phyloP scores from a whole-genome alignment of 2,797 vertebrate species.

The Cryptoblepharus egeriae region DNA sequence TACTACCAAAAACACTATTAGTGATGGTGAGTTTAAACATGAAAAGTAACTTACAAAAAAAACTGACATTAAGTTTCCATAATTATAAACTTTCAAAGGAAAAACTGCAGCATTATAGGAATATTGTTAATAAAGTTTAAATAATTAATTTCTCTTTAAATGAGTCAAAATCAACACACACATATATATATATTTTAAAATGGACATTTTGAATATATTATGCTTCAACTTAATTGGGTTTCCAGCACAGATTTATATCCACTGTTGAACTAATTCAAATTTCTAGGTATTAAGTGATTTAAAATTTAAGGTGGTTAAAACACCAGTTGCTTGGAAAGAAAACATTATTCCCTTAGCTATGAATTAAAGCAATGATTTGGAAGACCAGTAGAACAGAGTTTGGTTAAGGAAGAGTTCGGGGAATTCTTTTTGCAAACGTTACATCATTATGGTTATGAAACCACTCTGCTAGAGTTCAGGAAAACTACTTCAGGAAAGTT shows the following conservation, averaged over 20 bases:
- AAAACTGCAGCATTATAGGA: slow-evolving; percentile 73
- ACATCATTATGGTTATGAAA: background rate
- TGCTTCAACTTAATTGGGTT: slow-evolving; percentile 31
- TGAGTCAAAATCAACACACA: slow-evolving; percentile 42
- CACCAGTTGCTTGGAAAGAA: slow-evolving; percentile 46
- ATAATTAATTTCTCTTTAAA: slow-evolving; percentile 21
- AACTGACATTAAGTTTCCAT: slow-evolving; percentile 40
- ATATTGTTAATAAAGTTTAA: slow-evolving; percentile 46
- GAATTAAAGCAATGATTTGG: slow-evolving; percentile 60
- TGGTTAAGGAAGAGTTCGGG: slow-evolving; percentile 19
- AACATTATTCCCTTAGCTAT: slow-evolving; percentile 61
- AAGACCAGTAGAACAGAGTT: slow-evolving; percentile 64
- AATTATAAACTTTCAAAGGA: slow-evolving; percentile 55
- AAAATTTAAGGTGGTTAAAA: slow-evolving; percentile 34
- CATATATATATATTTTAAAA: slow-evolving; percentile 45
- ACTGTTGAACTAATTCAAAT: slow-evolving; percentile 26
- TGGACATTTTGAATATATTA: slow-evolving; percentile 44
- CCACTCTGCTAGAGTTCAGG: background rate
- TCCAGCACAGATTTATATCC: slow-evolving; percentile 57
- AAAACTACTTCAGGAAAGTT: background rate
- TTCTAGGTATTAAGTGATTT: slow-evolving; percentile 29
- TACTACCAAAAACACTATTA: slow-evolving; percentile 58
- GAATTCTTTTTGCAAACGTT: background rate
- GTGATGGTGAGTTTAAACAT: slow-evolving; percentile 56
- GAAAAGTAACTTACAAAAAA: slow-evolving; percentile 34